Evolutionary conservation across 2,113 vertebrate genomes (phyloP), one percentile per base, ranked within the genome.

Genomic region (Porphyrio hochstetteri): DNA sequence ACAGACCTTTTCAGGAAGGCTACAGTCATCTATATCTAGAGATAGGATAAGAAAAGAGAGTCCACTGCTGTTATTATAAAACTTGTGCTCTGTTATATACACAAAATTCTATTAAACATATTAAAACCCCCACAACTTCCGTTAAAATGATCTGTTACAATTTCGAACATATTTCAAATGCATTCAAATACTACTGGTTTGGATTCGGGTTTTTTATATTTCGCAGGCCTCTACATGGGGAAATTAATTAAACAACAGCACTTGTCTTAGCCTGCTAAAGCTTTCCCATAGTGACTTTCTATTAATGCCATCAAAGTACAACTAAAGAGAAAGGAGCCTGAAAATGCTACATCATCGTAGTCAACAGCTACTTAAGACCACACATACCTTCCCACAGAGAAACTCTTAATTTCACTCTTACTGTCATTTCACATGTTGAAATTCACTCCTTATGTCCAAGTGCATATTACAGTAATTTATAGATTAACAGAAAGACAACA

Each of bases 21-120:
- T 97, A 88, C 99, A 99, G 92, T 99, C 99, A 25, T 99, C 97
- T 8, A 99, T 23, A 88, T 99, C 99, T 99, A 93, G 36, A 89
- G 35, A 84, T 1, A 87, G 16, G 9, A 83, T 0, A 44, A 40
- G 80, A 4, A 44, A 65, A 71, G 42, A 72, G n/a, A 94, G 24
- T 21, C 7, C 24, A 40, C 3, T 82, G 31, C 16, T 56, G 44
- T 81, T 81, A 72, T 28, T 89, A 56, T 18, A 61, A 69, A 85
- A 63, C 11, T 69, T 78, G 28, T 59, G 44, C 31, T 89, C 42
- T 76, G 44, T 40, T 35, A 60, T 10, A 63, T 23, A 76, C 60
- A 68, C 14, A 75, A 81, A 86, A 68, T 60, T 64, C 28, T 46
- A 24, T 60, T 88, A 23, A 48, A 23, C 21, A 48, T 11, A 48